Evolutionary conservation across 2,797 vertebrate genomes (phyloP).

Genomic region (Anguilla pacifica): DNA sequence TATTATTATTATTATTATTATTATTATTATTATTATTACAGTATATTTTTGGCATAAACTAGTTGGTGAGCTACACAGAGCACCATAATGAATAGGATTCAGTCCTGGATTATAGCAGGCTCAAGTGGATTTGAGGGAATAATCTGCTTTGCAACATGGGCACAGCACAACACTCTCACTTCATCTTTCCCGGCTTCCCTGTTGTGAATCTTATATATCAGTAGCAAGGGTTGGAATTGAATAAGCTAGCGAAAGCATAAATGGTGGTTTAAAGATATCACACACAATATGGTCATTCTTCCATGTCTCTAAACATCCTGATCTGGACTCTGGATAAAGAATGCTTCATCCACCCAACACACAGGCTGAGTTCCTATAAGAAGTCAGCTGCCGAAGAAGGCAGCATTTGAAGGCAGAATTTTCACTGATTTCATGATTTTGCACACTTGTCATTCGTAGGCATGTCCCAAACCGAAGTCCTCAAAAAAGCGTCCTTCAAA

Average conservation of each 20-base stretch:
- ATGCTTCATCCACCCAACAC: neutral
- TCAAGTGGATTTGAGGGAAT: slow-evolving; percentile 40
- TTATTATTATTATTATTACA: slow-evolving; percentile 17
- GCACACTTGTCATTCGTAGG: too few species aligned
- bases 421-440: too few species aligned
- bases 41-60: slow-evolving; percentile 25
- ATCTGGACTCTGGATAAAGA: neutral
- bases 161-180: slow-evolving; percentile 22
- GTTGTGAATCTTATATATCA: slow-evolving; percentile 44
- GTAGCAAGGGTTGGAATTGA: slow-evolving; percentile 6
- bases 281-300: neutral
- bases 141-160: slow-evolving; percentile 43
- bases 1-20: slow-evolving; percentile 4
- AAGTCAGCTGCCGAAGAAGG: too few species aligned
- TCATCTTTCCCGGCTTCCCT: slow-evolving; percentile 23
- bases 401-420: too few species aligned
- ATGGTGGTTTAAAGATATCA: neutral
- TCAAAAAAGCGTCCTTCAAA: too few species aligned
- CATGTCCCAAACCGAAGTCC: too few species aligned
- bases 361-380: neutral
- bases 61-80: slow-evolving; percentile 22
- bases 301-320: neutral
- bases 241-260: neutral
- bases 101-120: slow-evolving; percentile 33
- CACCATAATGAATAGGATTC: slow-evolving; percentile 33